Evolutionary conservation across 2,113 vertebrate genomes (phyloP).

Genomic region (Perccottus glenii): DNA sequence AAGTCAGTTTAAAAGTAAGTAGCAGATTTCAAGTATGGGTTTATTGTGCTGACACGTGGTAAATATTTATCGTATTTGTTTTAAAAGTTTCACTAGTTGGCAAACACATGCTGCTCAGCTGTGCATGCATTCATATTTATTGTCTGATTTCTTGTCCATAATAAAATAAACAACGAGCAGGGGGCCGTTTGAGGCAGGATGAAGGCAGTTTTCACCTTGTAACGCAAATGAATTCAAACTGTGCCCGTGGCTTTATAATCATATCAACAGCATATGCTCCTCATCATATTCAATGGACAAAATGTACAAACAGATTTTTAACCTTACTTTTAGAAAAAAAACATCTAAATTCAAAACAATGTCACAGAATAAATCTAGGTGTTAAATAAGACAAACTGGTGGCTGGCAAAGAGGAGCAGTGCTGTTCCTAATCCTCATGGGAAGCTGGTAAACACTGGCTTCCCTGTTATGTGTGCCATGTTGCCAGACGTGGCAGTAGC

Average conservation of each 20-base stretch:
- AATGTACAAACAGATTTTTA: neutral
- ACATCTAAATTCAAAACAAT: neutral
- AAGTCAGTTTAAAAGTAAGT: neutral
- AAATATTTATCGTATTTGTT: constrained; percentile 32
- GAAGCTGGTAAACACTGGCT: constrained; percentile 57
- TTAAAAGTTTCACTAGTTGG: neutral
- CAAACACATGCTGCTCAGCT: constrained; percentile 26
- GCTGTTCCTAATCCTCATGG: constrained; percentile 74
- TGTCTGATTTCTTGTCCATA: constrained; percentile 22
- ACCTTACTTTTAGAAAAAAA: neutral
- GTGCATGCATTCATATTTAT: constrained; percentile 35
- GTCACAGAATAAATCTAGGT: neutral
- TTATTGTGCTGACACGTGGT: neutral
- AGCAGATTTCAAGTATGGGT: neutral
- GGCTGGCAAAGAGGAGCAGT: constrained; percentile 37
- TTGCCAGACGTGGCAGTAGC: constrained; percentile 70
- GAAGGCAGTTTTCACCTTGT: constrained; percentile 12
- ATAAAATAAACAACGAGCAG: constrained; percentile 42
- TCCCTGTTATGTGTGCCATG: constrained; percentile 72
- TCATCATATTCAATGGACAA: neutral
- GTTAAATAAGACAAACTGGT: constrained; percentile 15
- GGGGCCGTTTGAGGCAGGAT: constrained; percentile 30
- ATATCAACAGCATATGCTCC: neutral
- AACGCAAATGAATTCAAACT: constrained; percentile 30
- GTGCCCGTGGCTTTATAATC: constrained; percentile 8